Conservation (phyloP, 2,888 invertebrate species). For the Lathronympha strigana region DNA sequence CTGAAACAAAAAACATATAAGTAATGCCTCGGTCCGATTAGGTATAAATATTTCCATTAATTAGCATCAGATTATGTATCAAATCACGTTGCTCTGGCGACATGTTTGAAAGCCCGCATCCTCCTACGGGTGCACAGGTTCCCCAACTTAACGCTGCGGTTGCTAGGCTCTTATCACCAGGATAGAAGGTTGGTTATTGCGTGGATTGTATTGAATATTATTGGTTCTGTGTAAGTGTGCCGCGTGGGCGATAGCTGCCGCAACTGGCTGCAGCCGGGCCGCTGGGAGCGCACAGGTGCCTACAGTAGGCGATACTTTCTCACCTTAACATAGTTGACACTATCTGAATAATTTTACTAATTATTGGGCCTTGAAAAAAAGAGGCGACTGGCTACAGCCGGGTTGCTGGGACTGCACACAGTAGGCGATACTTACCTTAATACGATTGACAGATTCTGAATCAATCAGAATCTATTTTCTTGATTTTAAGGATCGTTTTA, state of each 20-base stretch:
- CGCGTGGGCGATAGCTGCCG: conserved; percentile 31
- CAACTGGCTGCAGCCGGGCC: conserved; percentile 18
- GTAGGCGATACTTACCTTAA: no score
- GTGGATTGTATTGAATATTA: neutral
- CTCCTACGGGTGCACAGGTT: conserved; percentile 27
- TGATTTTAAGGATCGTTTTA: no score
- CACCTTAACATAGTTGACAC: neutral
- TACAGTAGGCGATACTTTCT: conserved; percentile 6
- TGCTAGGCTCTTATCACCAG: conserved; percentile 8
- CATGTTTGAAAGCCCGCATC: conserved; percentile 28
- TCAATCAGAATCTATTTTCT: no score
- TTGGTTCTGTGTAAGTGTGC: conserved; percentile 17
- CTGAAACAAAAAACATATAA: conserved; percentile 7
- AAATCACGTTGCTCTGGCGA: conserved; percentile 20
- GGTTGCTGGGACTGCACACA: no score
- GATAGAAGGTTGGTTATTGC: neutral
- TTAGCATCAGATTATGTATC: conserved; percentile 27
- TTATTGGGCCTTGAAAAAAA: no score
- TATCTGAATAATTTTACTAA: neutral
- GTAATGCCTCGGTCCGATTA: neutral
- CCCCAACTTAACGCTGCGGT: neutral
- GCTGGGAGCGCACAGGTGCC: neutral
- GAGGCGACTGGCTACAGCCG: no score
- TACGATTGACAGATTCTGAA: no score
- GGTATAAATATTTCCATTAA: conserved; percentile 10